phyloP scores from a whole-genome alignment of 2,888 invertebrate genomes.

The Dryobotodes eremita region DNA sequence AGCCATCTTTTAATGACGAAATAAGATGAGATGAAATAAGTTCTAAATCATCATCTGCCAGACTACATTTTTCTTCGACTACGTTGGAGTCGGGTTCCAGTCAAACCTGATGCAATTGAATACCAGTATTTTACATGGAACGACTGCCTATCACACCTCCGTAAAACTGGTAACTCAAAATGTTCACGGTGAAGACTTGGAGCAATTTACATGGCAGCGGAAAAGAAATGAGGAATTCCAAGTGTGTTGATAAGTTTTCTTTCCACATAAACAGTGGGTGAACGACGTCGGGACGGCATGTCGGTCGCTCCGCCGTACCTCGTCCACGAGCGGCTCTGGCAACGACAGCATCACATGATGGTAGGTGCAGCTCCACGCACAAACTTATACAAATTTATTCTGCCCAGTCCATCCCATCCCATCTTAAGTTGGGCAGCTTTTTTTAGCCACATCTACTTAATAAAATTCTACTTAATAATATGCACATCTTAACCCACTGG shows the following conservation, averaged over 20 bases:
- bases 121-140: background rate
- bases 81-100: background rate
- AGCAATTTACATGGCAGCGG: background rate
- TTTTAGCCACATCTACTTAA: background rate
- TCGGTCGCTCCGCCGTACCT: constrained; percentile 92
- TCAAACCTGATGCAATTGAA: background rate
- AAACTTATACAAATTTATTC: background rate
- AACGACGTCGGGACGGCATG: constrained; percentile 80
- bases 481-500: background rate
- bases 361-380: constrained; percentile 68
- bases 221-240: background rate
- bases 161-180: constrained; percentile 51
- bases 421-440: background rate
- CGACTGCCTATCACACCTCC: background rate
- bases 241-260: background rate
- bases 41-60: background rate
- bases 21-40: no score
- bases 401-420: background rate
- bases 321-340: constrained; percentile 94
- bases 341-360: constrained; percentile 93
- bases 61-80: background rate
- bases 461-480: background rate
- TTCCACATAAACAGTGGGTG: constrained; percentile 73
- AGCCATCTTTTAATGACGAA: background rate
- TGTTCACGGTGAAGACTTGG: background rate